Percentiles rank a stretch among this genome's conserved stretches.
These are phyloP conservation scores for Tuta absoluta DNA, from an alignment of 2,888 invertebrate genomes.

Conservation along the genomic window DNA sequence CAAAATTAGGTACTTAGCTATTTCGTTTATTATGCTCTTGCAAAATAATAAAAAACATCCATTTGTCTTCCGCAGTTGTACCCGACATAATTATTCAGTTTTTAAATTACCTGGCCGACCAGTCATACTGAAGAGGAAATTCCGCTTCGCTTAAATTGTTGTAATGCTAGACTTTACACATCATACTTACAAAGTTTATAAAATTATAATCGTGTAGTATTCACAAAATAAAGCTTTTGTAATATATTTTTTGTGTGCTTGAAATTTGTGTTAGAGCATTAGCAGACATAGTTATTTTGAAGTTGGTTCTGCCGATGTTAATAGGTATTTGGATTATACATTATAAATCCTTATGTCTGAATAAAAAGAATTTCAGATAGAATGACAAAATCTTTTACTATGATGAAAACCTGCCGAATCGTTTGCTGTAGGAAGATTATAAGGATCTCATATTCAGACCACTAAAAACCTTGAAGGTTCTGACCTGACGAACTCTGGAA, in stretches of 20 bases:
- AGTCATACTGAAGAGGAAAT: neutral
- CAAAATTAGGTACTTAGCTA: too few species aligned
- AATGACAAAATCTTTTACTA: too few species aligned
- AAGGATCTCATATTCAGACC: neutral
- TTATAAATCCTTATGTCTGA: too few species aligned
- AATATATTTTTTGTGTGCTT: too few species aligned
- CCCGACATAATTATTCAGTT: constrained; percentile 14
- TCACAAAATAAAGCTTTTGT: too few species aligned
- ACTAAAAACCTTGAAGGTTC: neutral
- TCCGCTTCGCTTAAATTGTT: neutral
- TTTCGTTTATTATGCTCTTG: too few species aligned
- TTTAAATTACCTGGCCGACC: constrained; percentile 15
- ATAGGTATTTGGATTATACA: too few species aligned
- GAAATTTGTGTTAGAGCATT: neutral
- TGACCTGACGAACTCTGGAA: neutral
- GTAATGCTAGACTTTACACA: neutral
- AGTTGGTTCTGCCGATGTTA: neutral
- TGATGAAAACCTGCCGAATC: too few species aligned
- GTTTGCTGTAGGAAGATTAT: neutral
- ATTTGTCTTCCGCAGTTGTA: neutral
- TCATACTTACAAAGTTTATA: neutral
- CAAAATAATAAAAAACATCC: constrained; percentile 9
- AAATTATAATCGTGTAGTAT: neutral
- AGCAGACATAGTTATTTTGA: neutral
- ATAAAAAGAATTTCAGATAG: too few species aligned